Percentiles rank a stretch among this genome's conserved stretches.
Conservation (phyloP, 2,888 invertebrate genomes). For the Leptarthrus brevirostris region DNA sequence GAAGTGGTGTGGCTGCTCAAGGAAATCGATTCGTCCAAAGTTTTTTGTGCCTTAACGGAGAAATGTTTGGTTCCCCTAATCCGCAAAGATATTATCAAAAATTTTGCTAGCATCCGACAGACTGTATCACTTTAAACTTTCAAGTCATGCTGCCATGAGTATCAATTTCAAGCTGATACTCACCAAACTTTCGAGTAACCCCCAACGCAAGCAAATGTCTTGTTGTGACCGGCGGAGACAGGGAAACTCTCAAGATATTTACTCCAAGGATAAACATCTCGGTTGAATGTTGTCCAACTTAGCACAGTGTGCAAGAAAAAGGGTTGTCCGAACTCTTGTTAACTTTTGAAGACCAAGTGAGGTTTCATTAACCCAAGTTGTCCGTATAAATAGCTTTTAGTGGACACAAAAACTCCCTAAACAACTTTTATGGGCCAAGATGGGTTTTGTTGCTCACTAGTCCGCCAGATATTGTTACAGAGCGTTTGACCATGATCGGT, state of each 20-base stretch:
- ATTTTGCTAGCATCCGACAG: constrained; percentile 32
- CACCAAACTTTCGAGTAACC: constrained; percentile 42
- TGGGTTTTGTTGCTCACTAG: background rate
- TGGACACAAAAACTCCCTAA: constrained; percentile 42
- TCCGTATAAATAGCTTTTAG: constrained; percentile 40
- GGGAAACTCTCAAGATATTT: constrained; percentile 46
- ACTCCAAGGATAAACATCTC: constrained; percentile 31
- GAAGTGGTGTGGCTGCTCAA: background rate
- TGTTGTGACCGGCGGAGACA: background rate
- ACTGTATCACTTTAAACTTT: constrained; percentile 50
- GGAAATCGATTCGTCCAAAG: constrained; percentile 6
- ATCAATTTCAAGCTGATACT: constrained; percentile 45
- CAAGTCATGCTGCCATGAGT: constrained; percentile 51
- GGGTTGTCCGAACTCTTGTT: constrained; percentile 42
- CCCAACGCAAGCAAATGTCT: background rate
- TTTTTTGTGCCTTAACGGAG: constrained; percentile 32
- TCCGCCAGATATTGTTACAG: constrained; percentile 20
- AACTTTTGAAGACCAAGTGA: constrained; percentile 47
- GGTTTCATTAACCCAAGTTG: constrained; percentile 53
- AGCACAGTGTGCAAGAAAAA: constrained; percentile 37
- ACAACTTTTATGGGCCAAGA: constrained; percentile 24
- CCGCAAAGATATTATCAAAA: constrained; percentile 30
- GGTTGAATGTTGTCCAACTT: constrained; percentile 29
- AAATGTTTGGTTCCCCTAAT: constrained; percentile 31
- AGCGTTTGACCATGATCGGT: constrained; percentile 22